A percentile compares a stretch with the other conserved stretches of the same genome.
Conservation (phyloP, 2,113 vertebrate species). For the Melozone crissalis region DNA sequence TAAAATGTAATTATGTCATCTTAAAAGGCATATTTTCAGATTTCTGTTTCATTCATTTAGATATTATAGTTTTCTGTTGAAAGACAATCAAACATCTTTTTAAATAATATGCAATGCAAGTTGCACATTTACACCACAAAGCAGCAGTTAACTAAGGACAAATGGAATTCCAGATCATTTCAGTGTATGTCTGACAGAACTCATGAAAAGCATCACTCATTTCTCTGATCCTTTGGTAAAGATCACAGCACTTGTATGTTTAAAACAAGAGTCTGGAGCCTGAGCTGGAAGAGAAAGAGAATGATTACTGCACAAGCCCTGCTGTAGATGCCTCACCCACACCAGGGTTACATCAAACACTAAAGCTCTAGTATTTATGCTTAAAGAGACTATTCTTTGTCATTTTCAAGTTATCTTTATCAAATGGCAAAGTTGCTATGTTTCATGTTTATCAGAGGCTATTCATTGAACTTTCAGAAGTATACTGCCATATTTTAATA, state of each 20-base stretch:
- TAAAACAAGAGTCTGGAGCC: not conserved
- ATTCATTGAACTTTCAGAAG: not conserved
- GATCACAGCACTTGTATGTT: not conserved
- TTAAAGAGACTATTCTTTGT: not conserved
- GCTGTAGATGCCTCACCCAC: not conserved
- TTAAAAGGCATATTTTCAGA: not conserved
- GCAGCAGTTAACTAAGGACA: not conserved
- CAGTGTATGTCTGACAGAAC: not conserved
- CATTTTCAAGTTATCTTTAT: not conserved
- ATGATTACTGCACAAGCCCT: not conserved
- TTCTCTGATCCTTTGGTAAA: not conserved
- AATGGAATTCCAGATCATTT: not conserved
- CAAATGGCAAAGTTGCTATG: not conserved
- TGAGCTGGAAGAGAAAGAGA: not conserved
- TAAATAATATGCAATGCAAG: not conserved
- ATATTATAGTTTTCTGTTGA: not conserved
- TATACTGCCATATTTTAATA: not conserved
- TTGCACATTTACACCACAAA: not conserved
- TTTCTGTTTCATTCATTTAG: not conserved
- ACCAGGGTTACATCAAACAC: not conserved
- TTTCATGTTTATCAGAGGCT: not conserved
- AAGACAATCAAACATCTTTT: not conserved
- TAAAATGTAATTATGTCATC: not conserved
- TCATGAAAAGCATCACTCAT: not conserved
- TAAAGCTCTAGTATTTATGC: not conserved